These are phyloP conservation scores for Bucorvus abyssinicus DNA, from an alignment of 2,797 vertebrate genomes.

Conservation along the genomic window DNA sequence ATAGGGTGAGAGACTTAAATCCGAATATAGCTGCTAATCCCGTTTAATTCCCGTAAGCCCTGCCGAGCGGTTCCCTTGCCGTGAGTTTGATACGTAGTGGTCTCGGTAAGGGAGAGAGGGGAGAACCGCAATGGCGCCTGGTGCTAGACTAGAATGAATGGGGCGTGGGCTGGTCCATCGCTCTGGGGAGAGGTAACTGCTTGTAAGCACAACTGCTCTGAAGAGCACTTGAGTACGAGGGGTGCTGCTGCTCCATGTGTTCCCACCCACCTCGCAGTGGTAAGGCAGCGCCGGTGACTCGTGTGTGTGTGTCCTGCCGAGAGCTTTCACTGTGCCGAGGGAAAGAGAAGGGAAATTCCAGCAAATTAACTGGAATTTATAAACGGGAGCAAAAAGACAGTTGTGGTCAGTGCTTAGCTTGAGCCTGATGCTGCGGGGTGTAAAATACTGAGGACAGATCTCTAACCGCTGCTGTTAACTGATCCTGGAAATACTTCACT, in stretches of 20 bases:
- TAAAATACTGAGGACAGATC: background rate
- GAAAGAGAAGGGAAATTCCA: background rate
- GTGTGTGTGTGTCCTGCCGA: background rate
- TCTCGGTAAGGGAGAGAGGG: background rate
- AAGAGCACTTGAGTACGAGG: background rate
- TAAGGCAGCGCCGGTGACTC: background rate
- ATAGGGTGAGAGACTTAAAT: slow-evolving; percentile 77
- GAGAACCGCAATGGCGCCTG: slow-evolving; percentile 51
- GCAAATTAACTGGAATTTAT: background rate
- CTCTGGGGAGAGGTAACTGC: background rate
- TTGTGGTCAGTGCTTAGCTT: background rate
- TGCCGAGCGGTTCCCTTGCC: slow-evolving; percentile 63
- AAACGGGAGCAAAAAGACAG: background rate
- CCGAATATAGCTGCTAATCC: slow-evolving; percentile 80
- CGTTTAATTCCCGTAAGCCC: slow-evolving; percentile 73
- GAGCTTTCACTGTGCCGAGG: background rate
- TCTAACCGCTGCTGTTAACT: background rate
- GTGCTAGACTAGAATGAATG: background rate
- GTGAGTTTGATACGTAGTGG: background rate
- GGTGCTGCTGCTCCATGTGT: accelerated
- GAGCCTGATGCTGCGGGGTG: background rate
- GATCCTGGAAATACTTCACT: background rate
- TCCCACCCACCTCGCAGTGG: background rate
- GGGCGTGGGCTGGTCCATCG: background rate
- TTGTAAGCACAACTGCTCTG: background rate